Evolutionary conservation across 1,140 invertebrate species (phyloP).

Genomic region (Bombus pascuorum): DNA sequence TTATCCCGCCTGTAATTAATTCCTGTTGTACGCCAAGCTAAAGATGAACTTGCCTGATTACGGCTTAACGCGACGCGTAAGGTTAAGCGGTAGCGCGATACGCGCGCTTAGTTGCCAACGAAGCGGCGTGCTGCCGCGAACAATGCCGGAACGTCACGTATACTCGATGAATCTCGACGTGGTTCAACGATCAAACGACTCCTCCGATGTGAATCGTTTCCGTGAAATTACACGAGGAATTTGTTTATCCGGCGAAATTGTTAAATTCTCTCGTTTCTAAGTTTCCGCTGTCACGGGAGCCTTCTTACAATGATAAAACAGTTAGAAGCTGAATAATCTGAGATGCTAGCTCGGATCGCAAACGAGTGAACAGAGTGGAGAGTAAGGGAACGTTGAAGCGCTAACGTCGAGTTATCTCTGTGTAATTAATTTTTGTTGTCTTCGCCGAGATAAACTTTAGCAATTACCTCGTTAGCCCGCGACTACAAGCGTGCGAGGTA

Average conservation of each 20-base stretch:
- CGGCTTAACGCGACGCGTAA: conserved; percentile 32
- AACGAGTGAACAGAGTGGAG: not conserved
- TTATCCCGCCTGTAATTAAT: conserved; percentile 58
- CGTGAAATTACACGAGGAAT: not conserved
- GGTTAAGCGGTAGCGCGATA: conserved; percentile 26
- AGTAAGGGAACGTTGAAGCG: conserved; percentile 41
- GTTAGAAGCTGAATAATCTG: not conserved
- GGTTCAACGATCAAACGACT: not conserved
- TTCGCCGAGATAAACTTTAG: conserved; percentile 67
- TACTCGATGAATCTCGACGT: not conserved
- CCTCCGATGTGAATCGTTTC: not conserved
- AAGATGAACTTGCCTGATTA: conserved; percentile 43
- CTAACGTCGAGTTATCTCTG: conserved; percentile 48
- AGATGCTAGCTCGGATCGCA: not conserved
- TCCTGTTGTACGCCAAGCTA: conserved; percentile 23
- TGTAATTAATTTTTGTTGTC: conserved; percentile 69
- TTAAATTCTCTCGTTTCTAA: not conserved
- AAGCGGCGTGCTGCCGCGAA: not conserved
- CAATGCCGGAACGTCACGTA: not conserved
- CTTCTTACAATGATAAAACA: not conserved
- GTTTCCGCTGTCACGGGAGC: not conserved
- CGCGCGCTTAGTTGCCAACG: not conserved
- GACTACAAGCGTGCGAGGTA: not conserved
- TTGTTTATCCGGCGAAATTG: not conserved
- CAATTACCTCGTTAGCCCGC: conserved; percentile 59